Evolutionary conservation across 2,113 vertebrate genomes (phyloP), one percentile per base, ranked within the genome.

Genomic region (Asarcornis scutulata): DNA sequence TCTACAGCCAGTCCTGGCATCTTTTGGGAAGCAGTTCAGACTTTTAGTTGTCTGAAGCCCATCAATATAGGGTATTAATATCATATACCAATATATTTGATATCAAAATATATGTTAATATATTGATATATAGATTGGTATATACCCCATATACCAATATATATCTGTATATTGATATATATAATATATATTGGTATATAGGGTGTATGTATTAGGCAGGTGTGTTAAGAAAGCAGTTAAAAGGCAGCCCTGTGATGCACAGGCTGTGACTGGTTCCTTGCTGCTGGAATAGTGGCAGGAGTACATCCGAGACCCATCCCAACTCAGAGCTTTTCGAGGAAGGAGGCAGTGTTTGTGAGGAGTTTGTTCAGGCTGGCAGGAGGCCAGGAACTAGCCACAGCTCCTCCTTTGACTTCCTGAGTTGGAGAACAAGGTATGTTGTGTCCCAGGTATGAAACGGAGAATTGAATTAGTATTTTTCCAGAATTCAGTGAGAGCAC

Each of bases 391-490:
- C 56, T 40, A 58, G 46, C 40, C 16, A 29, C 59, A 82, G 18
- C 34, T 85, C 5, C 0, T 36, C 52, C 14, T 84, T 32, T 11
- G 38, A 11, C 34, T 80, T n/a, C 18, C 7, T 4, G 11, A 36
- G 32, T 14, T 58, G 38, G 25, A 66, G 42, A 42, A 17, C 3
- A 1, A 29, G 25, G 29, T 32, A 29, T 2, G 13, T 38, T 3
- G 8, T 34, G 36, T 22, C 31, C 58, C 7, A 0, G 1, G 4
- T 12, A 10, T 5, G 15, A 63, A 48, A 63, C 0, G 3, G 16
- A 31, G 63, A 63, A 7, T 0, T 1, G 59, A 80, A 63, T 36
- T 21, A 69, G 11, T 0, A 2, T 46, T 17, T 42, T 71, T 31
- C 34, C 34, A 42, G 64, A 21, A 29, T 31, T 17, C 48, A 1